These are phyloP conservation scores for Leptopilina boulardi DNA, from an alignment of 1,140 invertebrate genomes.

Conservation along the genomic window DNA sequence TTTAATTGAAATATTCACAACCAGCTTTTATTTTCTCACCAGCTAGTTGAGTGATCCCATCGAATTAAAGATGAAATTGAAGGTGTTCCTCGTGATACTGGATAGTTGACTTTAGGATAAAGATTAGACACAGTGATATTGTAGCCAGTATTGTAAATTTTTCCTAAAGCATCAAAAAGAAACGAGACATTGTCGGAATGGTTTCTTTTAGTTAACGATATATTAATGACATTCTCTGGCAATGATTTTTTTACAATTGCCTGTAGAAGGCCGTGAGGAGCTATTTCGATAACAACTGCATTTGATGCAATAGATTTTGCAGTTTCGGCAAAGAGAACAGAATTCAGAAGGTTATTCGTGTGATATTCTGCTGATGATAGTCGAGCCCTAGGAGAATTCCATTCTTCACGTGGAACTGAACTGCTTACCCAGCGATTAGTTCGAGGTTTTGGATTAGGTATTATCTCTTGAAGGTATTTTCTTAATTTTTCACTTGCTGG, in stretches of 20 bases:
- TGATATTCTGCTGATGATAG: slow-evolving; percentile 91
- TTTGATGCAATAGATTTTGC: slow-evolving; percentile 84
- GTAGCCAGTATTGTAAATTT: slow-evolving; percentile 79
- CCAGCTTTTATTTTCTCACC: slow-evolving; percentile 76
- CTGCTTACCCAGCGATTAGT: slow-evolving; percentile 88
- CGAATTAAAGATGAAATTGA: slow-evolving; percentile 80
- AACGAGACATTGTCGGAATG: slow-evolving; percentile 82
- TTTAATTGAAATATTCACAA: no score
- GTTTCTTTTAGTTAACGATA: slow-evolving; percentile 86
- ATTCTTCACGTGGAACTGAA: slow-evolving; percentile 83
- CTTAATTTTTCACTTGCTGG: slow-evolving; percentile 80
- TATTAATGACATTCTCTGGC: slow-evolving; percentile 75
- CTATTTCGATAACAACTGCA: slow-evolving; percentile 83
- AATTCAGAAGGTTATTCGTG: slow-evolving; percentile 89
- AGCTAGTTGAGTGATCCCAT: slow-evolving; percentile 88
- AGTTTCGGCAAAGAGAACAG: slow-evolving; percentile 89
- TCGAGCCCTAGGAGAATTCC: slow-evolving; percentile 81
- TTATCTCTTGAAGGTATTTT: slow-evolving; percentile 81
- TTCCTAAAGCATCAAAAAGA: slow-evolving; percentile 83
- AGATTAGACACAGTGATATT: slow-evolving; percentile 77
- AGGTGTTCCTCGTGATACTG: slow-evolving; percentile 81
- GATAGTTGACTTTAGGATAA: slow-evolving; percentile 79
- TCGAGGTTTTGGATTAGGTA: slow-evolving; percentile 79
- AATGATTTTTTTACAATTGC: slow-evolving; percentile 43
- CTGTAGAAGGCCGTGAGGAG: slow-evolving; percentile 81